These are phyloP conservation scores for Alethe castanea DNA, from an alignment of 2,113 vertebrate species.

Conservation along the genomic window DNA sequence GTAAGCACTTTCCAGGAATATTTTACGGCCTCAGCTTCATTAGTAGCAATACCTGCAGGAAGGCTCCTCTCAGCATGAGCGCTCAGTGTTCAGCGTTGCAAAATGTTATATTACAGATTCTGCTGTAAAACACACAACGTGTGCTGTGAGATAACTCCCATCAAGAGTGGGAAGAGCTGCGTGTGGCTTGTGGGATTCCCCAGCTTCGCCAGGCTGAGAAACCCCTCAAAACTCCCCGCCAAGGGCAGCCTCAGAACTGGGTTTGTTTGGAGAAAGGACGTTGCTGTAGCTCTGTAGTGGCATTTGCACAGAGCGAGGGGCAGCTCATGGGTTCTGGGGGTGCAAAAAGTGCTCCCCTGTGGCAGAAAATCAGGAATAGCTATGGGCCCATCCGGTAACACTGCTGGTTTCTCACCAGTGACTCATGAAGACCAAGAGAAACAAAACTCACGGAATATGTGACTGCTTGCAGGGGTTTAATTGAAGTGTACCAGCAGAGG, in stretches of 20 bases:
- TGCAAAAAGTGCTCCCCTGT: rapidly evolving
- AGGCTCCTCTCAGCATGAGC: background rate
- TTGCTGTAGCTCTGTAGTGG: background rate
- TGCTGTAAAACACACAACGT: background rate
- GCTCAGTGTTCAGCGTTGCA: background rate
- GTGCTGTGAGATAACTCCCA: background rate
- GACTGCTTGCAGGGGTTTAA: background rate
- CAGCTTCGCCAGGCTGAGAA: background rate
- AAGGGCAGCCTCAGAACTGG: rapidly evolving
- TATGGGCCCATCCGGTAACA: rapidly evolving
- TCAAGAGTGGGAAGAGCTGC: background rate
- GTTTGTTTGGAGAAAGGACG: background rate
- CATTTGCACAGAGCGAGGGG: rapidly evolving
- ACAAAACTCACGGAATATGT: rapidly evolving
- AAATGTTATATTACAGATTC: background rate
- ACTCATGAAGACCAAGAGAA: background rate
- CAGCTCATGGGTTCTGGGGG: background rate
- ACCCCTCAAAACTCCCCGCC: rapidly evolving
- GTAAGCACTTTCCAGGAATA: constrained; percentile 8
- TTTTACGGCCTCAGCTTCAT: background rate
- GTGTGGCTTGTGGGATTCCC: background rate
- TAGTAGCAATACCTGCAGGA: background rate
- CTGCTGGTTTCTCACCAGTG: background rate
- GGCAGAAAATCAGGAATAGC: background rate
- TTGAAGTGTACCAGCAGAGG: background rate